Base-by-base conservation (phyloP, 2,888 invertebrate genomes). In the Euclidia mi region DNA sequence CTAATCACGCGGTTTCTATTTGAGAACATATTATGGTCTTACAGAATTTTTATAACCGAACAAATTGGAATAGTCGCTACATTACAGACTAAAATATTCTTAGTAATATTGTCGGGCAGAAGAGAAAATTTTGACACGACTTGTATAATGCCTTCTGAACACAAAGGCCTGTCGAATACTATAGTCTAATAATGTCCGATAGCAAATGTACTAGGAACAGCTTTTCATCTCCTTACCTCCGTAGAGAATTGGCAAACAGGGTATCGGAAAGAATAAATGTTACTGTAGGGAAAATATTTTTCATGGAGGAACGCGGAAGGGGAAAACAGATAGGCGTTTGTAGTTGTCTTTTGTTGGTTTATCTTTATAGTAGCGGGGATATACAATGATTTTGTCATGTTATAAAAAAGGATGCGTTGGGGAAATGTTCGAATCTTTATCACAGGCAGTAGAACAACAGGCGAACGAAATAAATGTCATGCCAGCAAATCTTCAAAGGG, bases 161-260 rank as follows among this genome's bases (percentile, higher is more conserved):
- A 71, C 56, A 74, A 71, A 46, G 55, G 55, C 4, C 50, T 57
- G 52, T 47, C 59, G 56, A 63, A 65, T 65, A 40, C 65, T 46
- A 74, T 74, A 59, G 71, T 47, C 56, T 52, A 65, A 71, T 74
- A 68, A 71, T 68, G 58, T 52, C 40, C 57, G 47, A 62, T 60
- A 68, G 56, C 51, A 15, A 52, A 48, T 47, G 57, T 45, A 59
- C 46, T 56, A 65, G 63, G 29, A 37, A n/a, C 38, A 32, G 68
- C 55, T 67, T 67, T 62, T 55, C 59, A 65, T 65, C 48, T 65
- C 50, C 38, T 47, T 49, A 55, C 56, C 28, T 58, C 60, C 44
- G 28, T 51, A 44, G 65, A 63, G 68, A 56, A 65, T 71, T 65
- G 56, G 58, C 60, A 56, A 60, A 55, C 40, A 32, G 46, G 31